Percentiles rank a stretch among this genome's conserved stretches.
Evolutionary conservation across 2,888 invertebrate genomes (phyloP).

Genomic region (Zygaena filipendulae): DNA sequence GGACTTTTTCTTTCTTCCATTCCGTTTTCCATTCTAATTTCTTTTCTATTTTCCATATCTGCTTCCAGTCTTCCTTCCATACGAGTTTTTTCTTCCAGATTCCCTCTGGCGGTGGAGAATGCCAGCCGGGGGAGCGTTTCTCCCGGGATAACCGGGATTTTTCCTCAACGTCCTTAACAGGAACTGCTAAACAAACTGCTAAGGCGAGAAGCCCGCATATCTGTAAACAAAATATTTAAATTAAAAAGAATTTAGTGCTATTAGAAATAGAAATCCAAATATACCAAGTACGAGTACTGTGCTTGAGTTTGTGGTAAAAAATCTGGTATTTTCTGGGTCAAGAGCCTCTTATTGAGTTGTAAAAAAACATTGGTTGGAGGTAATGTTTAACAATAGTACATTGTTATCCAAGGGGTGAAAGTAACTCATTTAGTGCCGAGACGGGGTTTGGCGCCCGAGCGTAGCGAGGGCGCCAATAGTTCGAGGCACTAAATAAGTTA

Average conservation of each 20-base stretch:
- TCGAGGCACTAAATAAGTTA: no score
- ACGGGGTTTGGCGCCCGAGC: no score
- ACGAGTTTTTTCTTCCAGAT: conserved; percentile 85
- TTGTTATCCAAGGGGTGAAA: no score
- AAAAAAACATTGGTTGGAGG: no score
- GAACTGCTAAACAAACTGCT: conserved; percentile 48
- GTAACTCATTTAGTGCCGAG: no score
- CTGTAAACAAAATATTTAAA: conserved; percentile 46
- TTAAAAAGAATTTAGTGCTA: no score
- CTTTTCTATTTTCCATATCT: conserved; percentile 80
- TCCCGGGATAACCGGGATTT: conserved; percentile 47
- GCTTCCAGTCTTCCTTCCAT: conserved; percentile 87
- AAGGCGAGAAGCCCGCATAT: conserved; percentile 68
- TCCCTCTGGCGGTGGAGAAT: conserved; percentile 71
- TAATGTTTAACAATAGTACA: no score
- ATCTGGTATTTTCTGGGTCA: no score
- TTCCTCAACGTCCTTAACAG: conserved; percentile 33
- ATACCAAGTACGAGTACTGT: no score
- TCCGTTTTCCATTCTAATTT: conserved; percentile 78
- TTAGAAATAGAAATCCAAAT: not conserved
- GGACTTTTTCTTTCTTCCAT: conserved; percentile 79
- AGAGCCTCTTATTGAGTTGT: no score
- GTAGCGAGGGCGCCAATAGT: no score
- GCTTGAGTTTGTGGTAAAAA: conserved; percentile 7
- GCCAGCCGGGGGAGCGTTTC: conserved; percentile 68